Evolutionary conservation across 2,888 invertebrate species (phyloP).

Genomic region (Liodrosophila aerea): DNA sequence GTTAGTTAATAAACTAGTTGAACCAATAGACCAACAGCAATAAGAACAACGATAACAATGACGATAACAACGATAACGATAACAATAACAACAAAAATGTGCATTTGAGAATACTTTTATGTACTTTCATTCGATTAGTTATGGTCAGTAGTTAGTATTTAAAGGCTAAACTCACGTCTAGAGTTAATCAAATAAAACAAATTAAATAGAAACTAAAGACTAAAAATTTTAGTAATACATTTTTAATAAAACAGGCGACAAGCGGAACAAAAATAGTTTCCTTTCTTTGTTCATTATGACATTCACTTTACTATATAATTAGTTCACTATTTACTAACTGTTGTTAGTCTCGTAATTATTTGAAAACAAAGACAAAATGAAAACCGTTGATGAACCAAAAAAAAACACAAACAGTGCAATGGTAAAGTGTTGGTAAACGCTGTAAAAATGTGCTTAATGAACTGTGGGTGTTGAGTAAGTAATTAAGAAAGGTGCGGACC

Average conservation of each 20-base stretch:
- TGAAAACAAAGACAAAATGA: conserved; percentile 24
- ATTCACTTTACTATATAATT: conserved; percentile 7
- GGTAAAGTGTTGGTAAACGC: conserved; percentile 27
- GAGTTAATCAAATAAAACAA: conserved; percentile 37
- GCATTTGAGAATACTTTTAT: conserved; percentile 8
- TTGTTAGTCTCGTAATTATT: conserved; percentile 33
- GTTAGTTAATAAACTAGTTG: conserved; percentile 27
- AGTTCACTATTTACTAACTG: conserved; percentile 20
- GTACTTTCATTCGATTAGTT: conserved; percentile 53
- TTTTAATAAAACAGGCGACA: conserved; percentile 81
- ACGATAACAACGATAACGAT: conserved; percentile 18
- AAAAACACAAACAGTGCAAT: conserved; percentile 16
- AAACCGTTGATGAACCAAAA: conserved; percentile 23
- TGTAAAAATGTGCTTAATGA: conserved; percentile 23
- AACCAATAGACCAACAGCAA: conserved; percentile 34
- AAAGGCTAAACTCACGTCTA: conserved; percentile 41
- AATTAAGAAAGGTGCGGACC: conserved; percentile 34
- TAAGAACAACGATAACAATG: conserved; percentile 23
- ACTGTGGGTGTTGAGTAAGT: conserved; percentile 18
- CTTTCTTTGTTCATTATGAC: conserved; percentile 47
- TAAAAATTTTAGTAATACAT: conserved; percentile 22
- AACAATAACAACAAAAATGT: conserved; percentile 32
- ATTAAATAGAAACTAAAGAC: conserved; percentile 21
- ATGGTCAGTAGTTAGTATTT: conserved; percentile 49
- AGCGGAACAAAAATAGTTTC: conserved; percentile 82